A percentile compares a stretch with the other conserved stretches of the same genome.
These are phyloP conservation scores for Ceratina australensis DNA, from an alignment of 1,140 invertebrate genomes.

Conservation along the genomic window DNA sequence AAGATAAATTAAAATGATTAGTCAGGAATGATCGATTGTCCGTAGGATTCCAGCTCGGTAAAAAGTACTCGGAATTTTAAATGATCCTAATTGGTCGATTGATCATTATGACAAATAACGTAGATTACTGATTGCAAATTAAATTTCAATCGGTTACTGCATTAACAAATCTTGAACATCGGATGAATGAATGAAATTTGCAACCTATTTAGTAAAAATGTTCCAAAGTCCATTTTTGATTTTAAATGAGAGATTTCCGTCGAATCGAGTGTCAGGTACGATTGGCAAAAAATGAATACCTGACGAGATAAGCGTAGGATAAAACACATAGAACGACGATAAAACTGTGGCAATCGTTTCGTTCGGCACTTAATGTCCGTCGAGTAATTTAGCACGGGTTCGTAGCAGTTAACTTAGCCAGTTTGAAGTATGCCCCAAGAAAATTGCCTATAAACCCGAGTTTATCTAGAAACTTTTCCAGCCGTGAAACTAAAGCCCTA, in stretches of 20 bases:
- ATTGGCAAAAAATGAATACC: constrained; percentile 37
- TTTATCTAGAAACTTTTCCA: constrained; percentile 58
- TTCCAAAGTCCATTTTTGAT: no score
- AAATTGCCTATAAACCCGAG: constrained; percentile 56
- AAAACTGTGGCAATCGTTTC: constrained; percentile 49
- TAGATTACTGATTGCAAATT: constrained; percentile 10
- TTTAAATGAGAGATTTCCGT: no score
- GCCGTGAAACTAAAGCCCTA: constrained; percentile 44
- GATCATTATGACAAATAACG: constrained; percentile 16
- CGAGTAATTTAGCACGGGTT: constrained; percentile 59
- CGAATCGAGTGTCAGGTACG: no score
- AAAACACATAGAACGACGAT: constrained; percentile 45
- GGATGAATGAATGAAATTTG: neutral
- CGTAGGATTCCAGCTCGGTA: neutral
- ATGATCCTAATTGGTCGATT: neutral
- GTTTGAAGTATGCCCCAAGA: constrained; percentile 54
- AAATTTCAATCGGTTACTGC: neutral
- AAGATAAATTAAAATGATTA: neutral
- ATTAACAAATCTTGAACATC: constrained; percentile 8
- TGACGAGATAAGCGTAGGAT: constrained; percentile 35
- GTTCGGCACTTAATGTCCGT: constrained; percentile 52
- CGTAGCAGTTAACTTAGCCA: constrained; percentile 53
- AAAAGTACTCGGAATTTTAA: neutral
- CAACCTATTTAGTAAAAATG: no score
- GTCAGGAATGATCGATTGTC: neutral